Conservation (phyloP, 2,888 invertebrate genomes). For the Eucera pruinosa region DNA sequence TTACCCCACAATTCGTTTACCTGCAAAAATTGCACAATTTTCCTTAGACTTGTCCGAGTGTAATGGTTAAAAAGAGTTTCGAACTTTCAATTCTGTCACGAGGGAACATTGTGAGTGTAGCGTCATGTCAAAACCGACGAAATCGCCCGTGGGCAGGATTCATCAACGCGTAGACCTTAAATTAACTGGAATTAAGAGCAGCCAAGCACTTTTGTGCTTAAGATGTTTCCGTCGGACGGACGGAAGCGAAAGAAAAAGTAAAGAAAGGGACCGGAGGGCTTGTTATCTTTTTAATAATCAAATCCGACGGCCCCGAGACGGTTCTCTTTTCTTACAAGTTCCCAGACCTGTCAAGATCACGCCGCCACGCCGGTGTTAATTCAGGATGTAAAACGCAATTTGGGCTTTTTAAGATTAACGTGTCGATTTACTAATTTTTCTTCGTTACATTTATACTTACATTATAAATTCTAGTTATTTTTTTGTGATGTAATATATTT, state of each 20-base stretch:
- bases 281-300: slow-evolving; percentile 83
- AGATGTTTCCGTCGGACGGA: slow-evolving; percentile 58
- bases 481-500: no score
- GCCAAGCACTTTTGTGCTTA: slow-evolving; percentile 64
- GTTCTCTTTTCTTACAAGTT: slow-evolving; percentile 70
- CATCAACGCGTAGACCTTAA: slow-evolving; percentile 72
- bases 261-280: slow-evolving; percentile 75
- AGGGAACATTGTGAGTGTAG: slow-evolving; percentile 3
- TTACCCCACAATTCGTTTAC: no score
- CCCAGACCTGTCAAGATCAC: slow-evolving; percentile 82
- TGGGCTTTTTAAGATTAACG: not conserved
- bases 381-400: slow-evolving; percentile 72
- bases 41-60: not conserved
- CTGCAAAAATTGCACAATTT: no score
- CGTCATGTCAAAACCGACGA: slow-evolving; percentile 56
- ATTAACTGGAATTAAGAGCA: slow-evolving; percentile 72
- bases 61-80: slow-evolving; percentile 11
- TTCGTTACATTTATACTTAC: no score
- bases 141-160: slow-evolving; percentile 63
- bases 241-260: slow-evolving; percentile 75
- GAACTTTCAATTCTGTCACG: slow-evolving; percentile 4
- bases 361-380: slow-evolving; percentile 77
- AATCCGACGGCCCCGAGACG: slow-evolving; percentile 74
- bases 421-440: not conserved
- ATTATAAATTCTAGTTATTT: no score